phyloP scores from a whole-genome alignment of 2,888 invertebrate genomes.

The Synanthedon formicaeformis region DNA sequence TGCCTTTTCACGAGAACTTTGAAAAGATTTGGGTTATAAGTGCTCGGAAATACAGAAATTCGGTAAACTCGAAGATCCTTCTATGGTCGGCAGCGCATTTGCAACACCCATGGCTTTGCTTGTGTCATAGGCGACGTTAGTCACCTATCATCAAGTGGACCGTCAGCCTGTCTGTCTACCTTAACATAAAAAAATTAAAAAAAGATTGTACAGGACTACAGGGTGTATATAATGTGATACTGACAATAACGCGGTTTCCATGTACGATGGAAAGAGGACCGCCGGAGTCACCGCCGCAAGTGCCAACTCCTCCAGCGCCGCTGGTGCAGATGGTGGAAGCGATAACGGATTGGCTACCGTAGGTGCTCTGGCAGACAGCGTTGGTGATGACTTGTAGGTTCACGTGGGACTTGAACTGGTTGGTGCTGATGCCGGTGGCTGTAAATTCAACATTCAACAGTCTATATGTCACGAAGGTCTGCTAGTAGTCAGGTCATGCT shows the following conservation, averaged over 20 bases:
- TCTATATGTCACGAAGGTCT: neutral
- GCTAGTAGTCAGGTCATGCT: neutral
- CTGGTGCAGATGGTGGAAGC: conserved; percentile 14
- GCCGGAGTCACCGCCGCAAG: conserved; percentile 28
- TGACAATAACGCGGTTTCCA: conserved; percentile 10
- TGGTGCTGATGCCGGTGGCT: conserved; percentile 23
- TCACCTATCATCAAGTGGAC: too few relatives aligned
- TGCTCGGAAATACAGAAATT: too few relatives aligned
- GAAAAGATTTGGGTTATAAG: too few relatives aligned
- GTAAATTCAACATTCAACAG: conserved; percentile 3
- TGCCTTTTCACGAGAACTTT: too few relatives aligned
- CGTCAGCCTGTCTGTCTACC: too few relatives aligned
- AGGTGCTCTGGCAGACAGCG: conserved; percentile 23
- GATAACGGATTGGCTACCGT: neutral
- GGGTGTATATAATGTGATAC: neutral
- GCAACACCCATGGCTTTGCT: too few relatives aligned
- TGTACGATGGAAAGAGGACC: conserved; percentile 16
- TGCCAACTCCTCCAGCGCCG: conserved; percentile 12
- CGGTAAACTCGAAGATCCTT: too few relatives aligned
- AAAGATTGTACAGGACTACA: too few relatives aligned
- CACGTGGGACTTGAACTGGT: conserved; percentile 45
- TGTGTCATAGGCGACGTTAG: too few relatives aligned
- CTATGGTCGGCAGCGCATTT: too few relatives aligned
- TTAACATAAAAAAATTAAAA: too few relatives aligned
- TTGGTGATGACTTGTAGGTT: conserved; percentile 45